Conservation (phyloP, 92 coral and sea anemone species). For the Ricordea florida region DNA sequence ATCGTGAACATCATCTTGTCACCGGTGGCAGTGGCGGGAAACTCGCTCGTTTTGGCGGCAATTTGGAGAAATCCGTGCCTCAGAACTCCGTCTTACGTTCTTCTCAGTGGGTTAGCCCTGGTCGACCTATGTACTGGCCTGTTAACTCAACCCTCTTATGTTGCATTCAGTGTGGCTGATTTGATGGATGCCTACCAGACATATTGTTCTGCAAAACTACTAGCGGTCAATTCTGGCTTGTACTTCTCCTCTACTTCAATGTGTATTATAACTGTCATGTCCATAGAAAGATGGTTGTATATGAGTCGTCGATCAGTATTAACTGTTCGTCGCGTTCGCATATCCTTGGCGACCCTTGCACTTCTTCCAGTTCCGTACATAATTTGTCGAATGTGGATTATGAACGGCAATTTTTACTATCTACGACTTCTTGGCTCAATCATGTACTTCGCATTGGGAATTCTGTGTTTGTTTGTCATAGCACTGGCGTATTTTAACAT, state of each 20-base stretch:
- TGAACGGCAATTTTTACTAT: too few species aligned
- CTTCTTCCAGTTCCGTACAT: neutral
- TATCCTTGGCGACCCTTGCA: neutral
- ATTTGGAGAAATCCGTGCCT: neutral
- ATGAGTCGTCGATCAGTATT: neutral
- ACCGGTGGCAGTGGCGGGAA: slow-evolving; percentile 1
- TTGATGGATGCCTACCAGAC: too few species aligned
- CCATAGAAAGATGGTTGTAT: slow-evolving; percentile 2
- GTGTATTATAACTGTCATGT: neutral
- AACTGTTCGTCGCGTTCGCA: neutral
- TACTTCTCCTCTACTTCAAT: neutral
- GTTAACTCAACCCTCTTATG: neutral
- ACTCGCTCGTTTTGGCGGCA: neutral
- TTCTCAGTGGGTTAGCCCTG: slow-evolving; percentile 1
- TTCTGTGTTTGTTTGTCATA: neutral
- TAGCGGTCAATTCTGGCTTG: too few species aligned
- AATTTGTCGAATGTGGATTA: neutral
- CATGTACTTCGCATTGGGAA: neutral
- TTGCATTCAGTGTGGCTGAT: neutral
- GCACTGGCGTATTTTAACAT: neutral
- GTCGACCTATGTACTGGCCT: slow-evolving; percentile 8
- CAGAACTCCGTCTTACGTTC: neutral
- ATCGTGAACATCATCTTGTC: neutral
- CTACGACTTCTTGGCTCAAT: too few species aligned
- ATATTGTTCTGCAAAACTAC: too few species aligned